Conservation (phyloP, 2,888 invertebrate genomes). For the Lasius platythorax region DNA sequence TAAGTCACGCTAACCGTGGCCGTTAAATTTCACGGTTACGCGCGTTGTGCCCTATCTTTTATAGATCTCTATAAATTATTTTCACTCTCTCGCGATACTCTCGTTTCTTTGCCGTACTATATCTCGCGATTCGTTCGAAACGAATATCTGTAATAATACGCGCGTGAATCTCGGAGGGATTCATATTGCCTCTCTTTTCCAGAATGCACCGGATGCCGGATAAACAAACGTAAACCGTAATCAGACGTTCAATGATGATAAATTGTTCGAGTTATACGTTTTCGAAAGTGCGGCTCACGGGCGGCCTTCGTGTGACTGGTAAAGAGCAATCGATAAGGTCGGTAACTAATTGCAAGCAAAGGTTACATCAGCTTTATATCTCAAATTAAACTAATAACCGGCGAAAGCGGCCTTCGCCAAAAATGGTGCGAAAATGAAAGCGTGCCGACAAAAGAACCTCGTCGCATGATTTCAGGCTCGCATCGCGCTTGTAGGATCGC, state of each 20-base stretch:
- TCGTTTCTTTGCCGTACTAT: neutral
- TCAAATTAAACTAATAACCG: slow-evolving; percentile 84
- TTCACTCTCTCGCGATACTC: slow-evolving; percentile 1
- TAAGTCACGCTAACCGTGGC: slow-evolving; percentile 34
- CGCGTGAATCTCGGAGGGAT: slow-evolving; percentile 34
- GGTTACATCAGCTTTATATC: slow-evolving; percentile 79
- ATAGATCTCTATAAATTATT: slow-evolving; percentile 35
- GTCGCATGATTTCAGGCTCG: slow-evolving; percentile 65
- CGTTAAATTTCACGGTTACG: slow-evolving; percentile 60
- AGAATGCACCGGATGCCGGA: slow-evolving; percentile 38
- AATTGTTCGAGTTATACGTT: slow-evolving; percentile 63
- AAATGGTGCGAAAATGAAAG: slow-evolving; percentile 83
- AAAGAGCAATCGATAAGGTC: slow-evolving; percentile 78
- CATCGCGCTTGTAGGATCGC: slow-evolving; percentile 59
- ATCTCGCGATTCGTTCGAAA: neutral
- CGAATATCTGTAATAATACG: slow-evolving; percentile 15
- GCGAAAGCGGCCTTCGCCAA: slow-evolving; percentile 83
- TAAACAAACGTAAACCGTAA: slow-evolving; percentile 42
- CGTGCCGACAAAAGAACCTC: slow-evolving; percentile 73
- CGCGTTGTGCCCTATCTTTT: slow-evolving; percentile 24
- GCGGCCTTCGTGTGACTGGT: slow-evolving; percentile 70
- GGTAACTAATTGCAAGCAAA: slow-evolving; percentile 77
- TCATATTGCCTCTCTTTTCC: slow-evolving; percentile 2
- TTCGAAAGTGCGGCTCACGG: slow-evolving; percentile 72
- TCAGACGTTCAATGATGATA: slow-evolving; percentile 46